Percentiles rank a stretch among this genome's conserved stretches.
Evolutionary conservation across 2,113 vertebrate genomes (phyloP).

Genomic region (Hucho hucho): DNA sequence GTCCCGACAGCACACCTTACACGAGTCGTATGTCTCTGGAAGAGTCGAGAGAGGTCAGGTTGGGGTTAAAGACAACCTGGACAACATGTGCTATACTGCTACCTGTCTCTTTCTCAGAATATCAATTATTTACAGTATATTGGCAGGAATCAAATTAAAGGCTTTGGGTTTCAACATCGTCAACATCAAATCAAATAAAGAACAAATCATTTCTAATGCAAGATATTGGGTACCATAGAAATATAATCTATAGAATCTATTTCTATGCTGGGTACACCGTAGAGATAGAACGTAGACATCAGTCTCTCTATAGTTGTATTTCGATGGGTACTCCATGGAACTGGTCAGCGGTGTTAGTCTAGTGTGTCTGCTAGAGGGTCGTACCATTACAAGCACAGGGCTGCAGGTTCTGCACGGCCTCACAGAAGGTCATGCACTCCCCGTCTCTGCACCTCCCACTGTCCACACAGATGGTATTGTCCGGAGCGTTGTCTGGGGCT

Average conservation of each 20-base stretch:
- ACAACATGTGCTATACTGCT: background rate
- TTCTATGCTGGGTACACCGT: too few relatives aligned
- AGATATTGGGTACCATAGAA: too few relatives aligned
- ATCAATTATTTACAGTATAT: background rate
- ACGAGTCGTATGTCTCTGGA: slow-evolving; percentile 87
- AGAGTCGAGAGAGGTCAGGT: background rate
- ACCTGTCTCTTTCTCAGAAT: background rate
- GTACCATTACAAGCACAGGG: slow-evolving; percentile 93
- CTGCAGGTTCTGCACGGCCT: slow-evolving; percentile 76
- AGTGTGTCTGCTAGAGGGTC: slow-evolving; percentile 9
- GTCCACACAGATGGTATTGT: slow-evolving; percentile 87
- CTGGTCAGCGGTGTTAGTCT: too few relatives aligned
- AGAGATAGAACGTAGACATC: too few relatives aligned
- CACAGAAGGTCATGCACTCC: slow-evolving; percentile 92
- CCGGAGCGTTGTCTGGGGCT: slow-evolving; percentile 78
- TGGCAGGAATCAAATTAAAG: background rate
- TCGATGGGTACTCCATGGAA: too few relatives aligned
- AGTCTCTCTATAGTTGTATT: too few relatives aligned
- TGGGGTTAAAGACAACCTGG: background rate
- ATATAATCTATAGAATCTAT: too few relatives aligned
- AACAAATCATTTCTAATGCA: too few relatives aligned
- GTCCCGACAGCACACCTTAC: slow-evolving; percentile 92
- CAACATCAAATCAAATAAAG: too few relatives aligned
- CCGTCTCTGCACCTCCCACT: slow-evolving; percentile 85
- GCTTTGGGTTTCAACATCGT: too few relatives aligned